phyloP scores from a whole-genome alignment of 2,113 vertebrate species.

The Sinocyclocheilus maitianheensis region DNA sequence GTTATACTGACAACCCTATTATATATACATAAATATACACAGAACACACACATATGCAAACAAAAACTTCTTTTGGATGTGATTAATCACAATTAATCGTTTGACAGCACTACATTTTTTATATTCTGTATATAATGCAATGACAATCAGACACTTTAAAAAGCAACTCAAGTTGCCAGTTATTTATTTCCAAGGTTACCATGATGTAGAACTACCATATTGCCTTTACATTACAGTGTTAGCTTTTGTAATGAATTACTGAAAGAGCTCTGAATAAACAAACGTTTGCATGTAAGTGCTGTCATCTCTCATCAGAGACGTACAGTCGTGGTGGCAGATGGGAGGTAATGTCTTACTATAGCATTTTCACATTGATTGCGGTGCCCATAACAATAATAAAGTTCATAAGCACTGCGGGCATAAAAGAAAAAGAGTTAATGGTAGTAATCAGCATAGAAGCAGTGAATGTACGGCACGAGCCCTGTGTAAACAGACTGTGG shows the following conservation, averaged over 20 bases:
- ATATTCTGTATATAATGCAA: background rate
- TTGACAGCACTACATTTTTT: background rate
- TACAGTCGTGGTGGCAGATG: conserved; percentile 27
- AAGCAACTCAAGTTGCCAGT: background rate
- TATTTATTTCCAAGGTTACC: background rate
- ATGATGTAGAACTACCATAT: background rate
- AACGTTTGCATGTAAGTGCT: background rate
- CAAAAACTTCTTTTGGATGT: no score
- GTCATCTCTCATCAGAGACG: conserved; percentile 1
- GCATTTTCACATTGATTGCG: conserved; percentile 43
- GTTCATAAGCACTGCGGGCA: conserved; percentile 13
- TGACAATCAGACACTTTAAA: background rate
- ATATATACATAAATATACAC: no score
- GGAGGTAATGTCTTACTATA: conserved; percentile 39
- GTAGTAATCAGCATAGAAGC: conserved; percentile 46
- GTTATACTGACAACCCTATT: no score
- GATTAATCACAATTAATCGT: no score
- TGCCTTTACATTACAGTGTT: conserved; percentile 16
- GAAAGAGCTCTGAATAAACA: background rate
- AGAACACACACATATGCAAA: no score
- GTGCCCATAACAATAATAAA: conserved; percentile 31
- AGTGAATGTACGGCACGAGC: conserved; percentile 37
- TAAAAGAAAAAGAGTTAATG: conserved; percentile 45
- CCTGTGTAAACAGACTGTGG: conserved; percentile 43
- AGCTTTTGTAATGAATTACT: background rate